phyloP scores from a whole-genome alignment of 2,113 vertebrate genomes.

The Misgurnus anguillicaudatus region DNA sequence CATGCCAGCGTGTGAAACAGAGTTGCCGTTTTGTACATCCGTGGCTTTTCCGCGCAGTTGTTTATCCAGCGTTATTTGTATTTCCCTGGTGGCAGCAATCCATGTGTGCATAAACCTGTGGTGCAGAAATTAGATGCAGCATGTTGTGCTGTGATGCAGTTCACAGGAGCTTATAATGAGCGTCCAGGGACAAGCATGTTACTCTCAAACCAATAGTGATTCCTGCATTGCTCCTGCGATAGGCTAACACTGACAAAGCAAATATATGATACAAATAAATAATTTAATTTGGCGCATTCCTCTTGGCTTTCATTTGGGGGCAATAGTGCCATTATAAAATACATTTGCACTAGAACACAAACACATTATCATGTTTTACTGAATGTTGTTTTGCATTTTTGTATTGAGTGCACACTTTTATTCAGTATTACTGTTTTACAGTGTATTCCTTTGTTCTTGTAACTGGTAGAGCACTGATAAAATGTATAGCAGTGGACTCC shows the following conservation, averaged over 20 bases:
- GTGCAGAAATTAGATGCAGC: slow-evolving; percentile 40
- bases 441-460: too few species aligned
- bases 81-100: slow-evolving; percentile 34
- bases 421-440: too few species aligned
- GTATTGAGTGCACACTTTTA: neutral
- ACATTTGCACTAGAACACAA: neutral
- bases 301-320: neutral
- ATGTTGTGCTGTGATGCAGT: slow-evolving; percentile 21
- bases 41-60: neutral
- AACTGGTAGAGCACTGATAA: too few species aligned
- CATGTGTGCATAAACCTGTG: slow-evolving; percentile 43
- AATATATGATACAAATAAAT: slow-evolving; percentile 26
- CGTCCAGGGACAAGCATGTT: slow-evolving; percentile 38
- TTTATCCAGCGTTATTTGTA: slow-evolving; percentile 28
- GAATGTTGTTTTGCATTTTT: neutral
- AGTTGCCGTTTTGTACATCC: slow-evolving; percentile 24
- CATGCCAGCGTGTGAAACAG: slow-evolving; percentile 3
- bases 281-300: neutral
- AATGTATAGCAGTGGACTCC: too few species aligned
- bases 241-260: slow-evolving; percentile 12
- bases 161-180: slow-evolving; percentile 52
- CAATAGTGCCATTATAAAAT: neutral
- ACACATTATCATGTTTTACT: neutral
- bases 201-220: slow-evolving; percentile 31
- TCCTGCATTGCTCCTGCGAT: neutral